Percentiles rank a stretch among this genome's conserved stretches.
phyloP scores from a whole-genome alignment of 2,113 vertebrate species.

The Ardeotis arabs region DNA sequence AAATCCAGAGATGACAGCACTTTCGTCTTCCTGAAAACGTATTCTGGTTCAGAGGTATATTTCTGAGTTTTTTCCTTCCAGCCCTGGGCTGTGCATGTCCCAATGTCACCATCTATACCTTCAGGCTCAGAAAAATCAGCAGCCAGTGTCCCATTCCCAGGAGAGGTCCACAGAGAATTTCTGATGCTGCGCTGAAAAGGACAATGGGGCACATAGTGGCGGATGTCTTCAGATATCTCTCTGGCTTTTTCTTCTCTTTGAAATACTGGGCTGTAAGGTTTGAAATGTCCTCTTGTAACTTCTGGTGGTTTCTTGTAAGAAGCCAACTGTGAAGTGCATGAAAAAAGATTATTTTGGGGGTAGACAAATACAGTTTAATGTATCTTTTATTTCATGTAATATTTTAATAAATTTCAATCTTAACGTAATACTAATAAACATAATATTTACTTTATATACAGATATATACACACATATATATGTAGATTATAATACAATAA shows the following conservation, averaged over 20 bases:
- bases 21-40: background rate
- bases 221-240: background rate
- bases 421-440: background rate
- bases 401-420: background rate
- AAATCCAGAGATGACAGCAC: background rate
- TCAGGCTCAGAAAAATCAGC: background rate
- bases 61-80: background rate
- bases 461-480: background rate
- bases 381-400: background rate
- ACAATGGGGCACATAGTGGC: slow-evolving; percentile 44
- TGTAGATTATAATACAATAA: background rate
- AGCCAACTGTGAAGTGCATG: background rate
- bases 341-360: background rate
- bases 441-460: background rate
- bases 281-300: slow-evolving; percentile 21
- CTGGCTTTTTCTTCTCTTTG: slow-evolving; percentile 23
- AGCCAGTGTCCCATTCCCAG: background rate
- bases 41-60: background rate
- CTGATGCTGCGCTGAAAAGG: background rate
- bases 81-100: background rate
- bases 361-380: background rate
- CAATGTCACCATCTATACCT: background rate
- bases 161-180: background rate
- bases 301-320: slow-evolving; percentile 7
- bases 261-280: slow-evolving; percentile 30